phyloP scores from a whole-genome alignment of 2,113 vertebrate species.

The Rhizomys pruinosus region DNA sequence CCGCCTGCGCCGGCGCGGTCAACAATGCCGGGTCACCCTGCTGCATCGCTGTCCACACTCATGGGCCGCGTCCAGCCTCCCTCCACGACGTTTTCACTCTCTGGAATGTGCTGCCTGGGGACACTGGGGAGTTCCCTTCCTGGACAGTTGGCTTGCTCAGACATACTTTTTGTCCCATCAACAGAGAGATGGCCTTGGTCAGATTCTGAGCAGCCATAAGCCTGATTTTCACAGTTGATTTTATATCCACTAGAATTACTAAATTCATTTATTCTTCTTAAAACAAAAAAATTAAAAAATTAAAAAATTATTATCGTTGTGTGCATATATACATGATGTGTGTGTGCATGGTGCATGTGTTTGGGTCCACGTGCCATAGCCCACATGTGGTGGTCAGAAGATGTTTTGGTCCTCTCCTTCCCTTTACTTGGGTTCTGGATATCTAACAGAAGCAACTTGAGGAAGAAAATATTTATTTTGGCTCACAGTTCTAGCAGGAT shows the following conservation, averaged over 20 bases:
- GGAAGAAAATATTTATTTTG: not conserved
- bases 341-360: too few species aligned
- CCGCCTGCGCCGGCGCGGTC: not conserved
- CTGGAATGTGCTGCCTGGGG: slow-evolving; percentile 51
- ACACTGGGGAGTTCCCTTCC: not conserved
- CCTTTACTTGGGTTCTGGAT: not conserved
- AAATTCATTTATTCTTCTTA: not conserved
- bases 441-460: not conserved
- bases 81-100: not conserved
- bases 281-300: too few species aligned
- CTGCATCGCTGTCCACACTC: not conserved
- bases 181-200: too few species aligned
- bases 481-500: not conserved
- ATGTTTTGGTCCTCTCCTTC: not conserved
- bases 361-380: not conserved
- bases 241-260: not conserved
- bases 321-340: not conserved
- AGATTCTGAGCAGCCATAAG: too few species aligned
- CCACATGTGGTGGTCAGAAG: not conserved
- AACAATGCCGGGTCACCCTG: slow-evolving; percentile 21
- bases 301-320: not conserved
- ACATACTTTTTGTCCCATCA: too few species aligned
- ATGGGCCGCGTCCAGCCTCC: not conserved
- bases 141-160: not conserved
- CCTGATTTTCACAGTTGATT: not conserved